A percentile compares a stretch with the other conserved stretches of the same genome.
Conservation (phyloP, 2,113 vertebrate species). For the Platichthys flesus region DNA sequence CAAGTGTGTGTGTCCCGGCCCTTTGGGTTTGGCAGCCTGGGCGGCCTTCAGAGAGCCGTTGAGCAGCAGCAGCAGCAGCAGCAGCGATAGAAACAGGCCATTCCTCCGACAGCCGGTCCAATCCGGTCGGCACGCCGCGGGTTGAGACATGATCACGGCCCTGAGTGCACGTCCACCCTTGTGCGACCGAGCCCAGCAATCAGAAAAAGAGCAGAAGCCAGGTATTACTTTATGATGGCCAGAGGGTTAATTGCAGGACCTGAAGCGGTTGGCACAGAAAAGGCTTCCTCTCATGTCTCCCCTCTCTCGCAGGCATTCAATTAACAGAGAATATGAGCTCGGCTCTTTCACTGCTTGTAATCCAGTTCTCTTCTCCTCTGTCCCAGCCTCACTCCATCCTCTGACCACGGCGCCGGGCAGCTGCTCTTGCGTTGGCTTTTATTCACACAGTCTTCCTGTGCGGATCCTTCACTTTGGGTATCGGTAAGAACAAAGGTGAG, state of each 20-base stretch:
- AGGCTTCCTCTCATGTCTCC: conserved; percentile 68
- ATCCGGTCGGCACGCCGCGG: conserved; percentile 38
- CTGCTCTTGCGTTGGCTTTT: conserved; percentile 40
- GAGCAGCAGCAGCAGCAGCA: conserved; percentile 70
- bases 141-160: conserved; percentile 70
- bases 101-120: conserved; percentile 40
- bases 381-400: conserved; percentile 67
- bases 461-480: conserved; percentile 67
- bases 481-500: conserved; percentile 76
- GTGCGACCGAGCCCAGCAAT: conserved; percentile 41
- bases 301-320: conserved; percentile 66
- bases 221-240: conserved; percentile 66
- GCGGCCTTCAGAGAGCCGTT: conserved; percentile 78
- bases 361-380: conserved; percentile 51
- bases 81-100: conserved; percentile 35
- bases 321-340: conserved; percentile 68
- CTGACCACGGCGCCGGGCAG: conserved; percentile 60
- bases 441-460: conserved; percentile 53
- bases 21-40: conserved; percentile 88
- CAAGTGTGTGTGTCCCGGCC: conserved; percentile 91
- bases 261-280: conserved; percentile 67
- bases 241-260: conserved; percentile 69
- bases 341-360: conserved; percentile 56
- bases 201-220: conserved; percentile 51
- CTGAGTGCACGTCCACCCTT: conserved; percentile 28